A percentile compares a stretch with the other conserved stretches of the same genome.
phyloP scores from a whole-genome alignment of 2,113 vertebrate genomes.

The Chlamydotis undulata region DNA sequence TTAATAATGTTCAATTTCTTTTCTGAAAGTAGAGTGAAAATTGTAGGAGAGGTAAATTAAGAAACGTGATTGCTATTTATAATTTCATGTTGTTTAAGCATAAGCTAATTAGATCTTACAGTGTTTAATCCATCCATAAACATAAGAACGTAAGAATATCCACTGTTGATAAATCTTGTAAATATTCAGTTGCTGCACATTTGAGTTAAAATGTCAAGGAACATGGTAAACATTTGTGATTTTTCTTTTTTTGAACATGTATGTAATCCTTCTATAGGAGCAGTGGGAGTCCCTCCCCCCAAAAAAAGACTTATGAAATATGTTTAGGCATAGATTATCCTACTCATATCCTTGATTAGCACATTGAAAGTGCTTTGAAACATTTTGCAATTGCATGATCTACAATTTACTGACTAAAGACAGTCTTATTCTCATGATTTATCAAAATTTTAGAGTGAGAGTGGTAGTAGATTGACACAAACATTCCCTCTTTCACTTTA shows the following conservation, averaged over 20 bases:
- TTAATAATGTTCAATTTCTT: neutral
- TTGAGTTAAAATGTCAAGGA: slow-evolving; percentile 26
- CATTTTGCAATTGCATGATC: neutral
- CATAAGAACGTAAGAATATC: neutral
- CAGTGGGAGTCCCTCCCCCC: neutral
- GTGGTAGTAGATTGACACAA: neutral
- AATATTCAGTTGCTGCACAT: neutral
- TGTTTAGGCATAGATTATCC: neutral
- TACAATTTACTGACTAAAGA: neutral
- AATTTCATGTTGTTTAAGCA: slow-evolving; percentile 9
- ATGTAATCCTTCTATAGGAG: neutral
- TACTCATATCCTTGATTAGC: neutral
- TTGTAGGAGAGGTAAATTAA: neutral
- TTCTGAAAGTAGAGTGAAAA: neutral
- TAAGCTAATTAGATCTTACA: neutral
- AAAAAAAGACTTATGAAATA: neutral
- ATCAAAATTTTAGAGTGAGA: neutral
- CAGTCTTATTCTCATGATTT: neutral
- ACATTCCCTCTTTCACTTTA: neutral
- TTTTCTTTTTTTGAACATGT: neutral
- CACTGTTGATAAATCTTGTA: neutral
- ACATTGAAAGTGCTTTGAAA: neutral
- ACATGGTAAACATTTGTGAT: neutral
- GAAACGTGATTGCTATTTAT: neutral
- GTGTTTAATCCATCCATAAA: slow-evolving; percentile 4